Base-by-base conservation (phyloP, 2,888 invertebrate genomes). In the Bombyx huttoni region DNA sequence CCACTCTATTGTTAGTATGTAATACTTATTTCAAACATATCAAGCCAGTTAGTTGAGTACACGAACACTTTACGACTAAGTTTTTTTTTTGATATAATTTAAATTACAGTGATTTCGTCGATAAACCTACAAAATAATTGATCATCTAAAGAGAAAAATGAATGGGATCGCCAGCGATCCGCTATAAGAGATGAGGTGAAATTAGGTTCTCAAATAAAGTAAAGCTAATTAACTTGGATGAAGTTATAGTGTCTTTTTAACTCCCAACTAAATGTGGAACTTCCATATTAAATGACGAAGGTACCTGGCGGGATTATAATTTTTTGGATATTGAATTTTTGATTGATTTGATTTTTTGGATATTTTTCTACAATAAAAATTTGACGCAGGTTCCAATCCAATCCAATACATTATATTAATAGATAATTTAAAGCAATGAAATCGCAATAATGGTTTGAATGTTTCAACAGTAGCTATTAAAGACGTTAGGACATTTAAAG, bases 161-260 rank as follows among this genome's bases (percentile, higher is more conserved):
- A 82, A 72, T 58, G 12, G 74, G 85, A 85, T 88, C 87, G 87
- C 88, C 88, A 81, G 88, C 88, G 85, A 88, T 73, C 87, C 75
- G 72, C 70, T 57, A 68, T 68, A 77, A 75, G 75, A 82, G 78
- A 85, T 84, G 84, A 85, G 85, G 84, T 84, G 87, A 80, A 75
- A 73, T 71, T 62, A 78, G 78, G 80, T 78, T 70, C 73, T 78
- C 73, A 74, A 77, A 80, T 67, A 67, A 79, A 75, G 69, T 81
- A 79, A 82, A 81, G 78, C 81, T 78, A 76, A 70, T 58, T 70
- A 75, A 78, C 1, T 70, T 77, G 72, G 73, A 75, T 75, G 73
- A 73, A 68, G 63, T 70, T 67, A 62, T 61, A 64, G 74, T 75
- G 76, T 75, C 75, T 73, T 73, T 68, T 65, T 47, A 34, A 53